Base-by-base conservation (phyloP, 2,888 invertebrate species). In the Amphipoea oculea region DNA sequence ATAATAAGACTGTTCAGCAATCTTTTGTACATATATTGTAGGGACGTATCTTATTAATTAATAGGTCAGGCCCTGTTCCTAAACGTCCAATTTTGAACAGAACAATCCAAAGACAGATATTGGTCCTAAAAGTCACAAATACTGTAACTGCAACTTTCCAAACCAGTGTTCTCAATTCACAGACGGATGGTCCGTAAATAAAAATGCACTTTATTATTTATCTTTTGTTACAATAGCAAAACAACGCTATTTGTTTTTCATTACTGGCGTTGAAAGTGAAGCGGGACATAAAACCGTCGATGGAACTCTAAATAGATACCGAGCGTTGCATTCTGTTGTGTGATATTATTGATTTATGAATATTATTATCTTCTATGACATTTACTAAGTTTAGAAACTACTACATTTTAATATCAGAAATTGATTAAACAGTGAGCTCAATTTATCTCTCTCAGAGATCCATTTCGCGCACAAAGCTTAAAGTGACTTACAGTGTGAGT, bases 381-480 rank as follows among this genome's bases (percentile, higher is more conserved):
- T 77, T 23, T 6, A 7, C 3, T 20, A 57, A 48, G 20, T 68
- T 57, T 20, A 17, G 23, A 79, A 29, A 70, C 36, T 45, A 40
- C 3, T 36, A 54, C 0, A 57, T 23, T 69, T 45, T 40, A 71
- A 84, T 71, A 71, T 79, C 29, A 29, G 29, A 85, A 79, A 71
- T 67, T 54, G 29, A 85, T 81, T 66, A 66, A 51, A 70, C 70
- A 67, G 51, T 79, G 45, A 79, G 29, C 70, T 20, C 45, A 57
- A 84, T 80, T 62, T 62, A 80, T 67, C 80, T 85, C 73, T 69
- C 36, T 60, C 60, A 14, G 60, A 48, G 65, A 82, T 45, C 69
- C 51, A 70, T 73, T 82, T 70, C 60, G n/a, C 65, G 54, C 23
- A 51, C 40, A 81, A 36, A 60, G 86, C 82, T 82, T 85, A 85